Conservation (phyloP, 1,140 invertebrate species). For the Arion vulgaris region DNA sequence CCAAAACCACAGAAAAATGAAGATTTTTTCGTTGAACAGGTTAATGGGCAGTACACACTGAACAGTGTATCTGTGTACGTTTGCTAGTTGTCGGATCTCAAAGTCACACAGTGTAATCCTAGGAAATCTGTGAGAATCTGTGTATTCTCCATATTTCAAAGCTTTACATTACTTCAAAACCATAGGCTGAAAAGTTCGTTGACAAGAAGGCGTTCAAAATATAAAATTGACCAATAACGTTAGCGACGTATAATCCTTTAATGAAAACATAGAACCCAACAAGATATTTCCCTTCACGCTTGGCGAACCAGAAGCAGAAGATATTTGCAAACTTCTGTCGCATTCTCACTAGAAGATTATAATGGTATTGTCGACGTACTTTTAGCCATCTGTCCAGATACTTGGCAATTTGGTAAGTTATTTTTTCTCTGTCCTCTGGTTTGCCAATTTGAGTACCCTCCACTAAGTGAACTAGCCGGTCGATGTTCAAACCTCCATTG, state of each 20-base stretch:
- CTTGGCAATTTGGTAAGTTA: constrained; percentile 35
- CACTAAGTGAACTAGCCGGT: constrained; percentile 36
- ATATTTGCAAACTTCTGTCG: constrained; percentile 34
- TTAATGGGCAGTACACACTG: constrained; percentile 77
- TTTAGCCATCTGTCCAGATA: constrained; percentile 46
- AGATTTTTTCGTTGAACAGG: constrained; percentile 76
- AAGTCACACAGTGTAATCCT: constrained; percentile 76
- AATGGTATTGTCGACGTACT: constrained; percentile 41
- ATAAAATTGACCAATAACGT: constrained; percentile 60
- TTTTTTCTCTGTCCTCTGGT: constrained; percentile 43
- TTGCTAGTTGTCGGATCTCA: constrained; percentile 72
- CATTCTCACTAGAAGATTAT: constrained; percentile 32
- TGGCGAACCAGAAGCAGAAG: constrained; percentile 58
- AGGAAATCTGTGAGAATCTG: constrained; percentile 65
- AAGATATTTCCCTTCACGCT: constrained; percentile 73
- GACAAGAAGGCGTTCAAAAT: constrained; percentile 61
- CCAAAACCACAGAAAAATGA: constrained; percentile 69
- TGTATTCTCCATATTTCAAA: neutral
- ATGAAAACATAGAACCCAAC: constrained; percentile 71
- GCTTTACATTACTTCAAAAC: constrained; percentile 26
- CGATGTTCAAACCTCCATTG: constrained; percentile 44
- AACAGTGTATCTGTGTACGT: constrained; percentile 68
- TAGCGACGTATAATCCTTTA: constrained; percentile 57
- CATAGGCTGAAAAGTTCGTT: constrained; percentile 41
- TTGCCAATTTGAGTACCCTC: constrained; percentile 39